Conservation (phyloP, 2,888 invertebrate genomes). For the Hybos culiciformis region DNA sequence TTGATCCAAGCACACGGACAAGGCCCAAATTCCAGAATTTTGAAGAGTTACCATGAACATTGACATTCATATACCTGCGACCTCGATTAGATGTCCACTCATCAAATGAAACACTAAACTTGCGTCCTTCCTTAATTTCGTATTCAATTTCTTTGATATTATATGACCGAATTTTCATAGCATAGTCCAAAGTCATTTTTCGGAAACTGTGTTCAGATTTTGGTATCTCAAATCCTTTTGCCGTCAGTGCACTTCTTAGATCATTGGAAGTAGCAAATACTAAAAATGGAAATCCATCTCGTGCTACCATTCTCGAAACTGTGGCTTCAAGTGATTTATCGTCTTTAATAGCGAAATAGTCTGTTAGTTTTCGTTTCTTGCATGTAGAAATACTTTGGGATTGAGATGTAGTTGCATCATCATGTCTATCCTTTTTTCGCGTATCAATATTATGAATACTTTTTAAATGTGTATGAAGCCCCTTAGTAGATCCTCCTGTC, state of each 20-base stretch:
- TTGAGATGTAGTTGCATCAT: conserved; percentile 3
- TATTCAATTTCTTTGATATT: not conserved
- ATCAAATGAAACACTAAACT: conserved; percentile 5
- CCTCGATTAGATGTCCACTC: conserved; percentile 6
- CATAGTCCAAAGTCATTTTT: not conserved
- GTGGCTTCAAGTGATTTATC: conserved; percentile 1
- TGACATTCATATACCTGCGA: conserved; percentile 5
- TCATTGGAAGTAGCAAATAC: conserved; percentile 4
- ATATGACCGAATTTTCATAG: conserved; percentile 1
- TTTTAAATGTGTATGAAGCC: conserved; percentile 1
- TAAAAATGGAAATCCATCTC: conserved; percentile 4
- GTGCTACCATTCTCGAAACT: conserved; percentile 4
- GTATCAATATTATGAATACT: conserved; percentile 2
- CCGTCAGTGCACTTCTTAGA: conserved; percentile 2
- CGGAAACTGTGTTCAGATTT: conserved; percentile 3
- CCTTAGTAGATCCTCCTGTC: not conserved
- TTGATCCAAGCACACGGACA: not conserved
- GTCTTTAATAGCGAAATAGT: conserved; percentile 1
- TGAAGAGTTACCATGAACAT: conserved; percentile 1
- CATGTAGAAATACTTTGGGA: conserved; percentile 2
- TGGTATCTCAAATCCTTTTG: conserved; percentile 4
- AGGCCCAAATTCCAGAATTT: conserved; percentile 5
- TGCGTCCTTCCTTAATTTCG: not conserved
- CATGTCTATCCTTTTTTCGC: conserved; percentile 1
- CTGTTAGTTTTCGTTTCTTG: conserved; percentile 1